A percentile compares a stretch with the other conserved stretches of the same genome.
Conservation (phyloP, 2,888 invertebrate genomes). For the Chaetoderma sp. region DNA sequence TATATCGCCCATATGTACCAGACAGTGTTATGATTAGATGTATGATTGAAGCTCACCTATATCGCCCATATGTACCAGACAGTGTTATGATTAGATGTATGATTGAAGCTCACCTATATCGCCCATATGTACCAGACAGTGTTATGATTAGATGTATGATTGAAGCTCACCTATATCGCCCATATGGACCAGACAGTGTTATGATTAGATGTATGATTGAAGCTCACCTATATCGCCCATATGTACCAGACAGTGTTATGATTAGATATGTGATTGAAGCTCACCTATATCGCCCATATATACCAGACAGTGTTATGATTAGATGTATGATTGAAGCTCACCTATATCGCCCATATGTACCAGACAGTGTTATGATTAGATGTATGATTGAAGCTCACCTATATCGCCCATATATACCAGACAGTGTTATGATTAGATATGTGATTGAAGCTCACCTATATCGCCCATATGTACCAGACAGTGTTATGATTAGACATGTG, state of each 20-base stretch:
- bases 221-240: conserved; percentile 74
- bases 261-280: neutral
- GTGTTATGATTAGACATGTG: no score
- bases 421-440: conserved; percentile 78
- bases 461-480: neutral
- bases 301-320: conserved; percentile 87
- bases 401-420: conserved; percentile 85
- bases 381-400: conserved; percentile 36
- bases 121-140: neutral
- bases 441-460: neutral
- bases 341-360: neutral
- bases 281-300: conserved; percentile 77
- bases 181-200: neutral
- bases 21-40: no score
- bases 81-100: no score
- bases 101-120: neutral
- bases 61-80: no score
- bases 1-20: no score
- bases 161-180: neutral
- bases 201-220: neutral
- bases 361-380: neutral
- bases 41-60: no score
- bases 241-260: conserved; percentile 86
- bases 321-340: conserved; percentile 77
- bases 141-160: neutral